Evolutionary conservation across 2,888 invertebrate genomes (phyloP).

Genomic region (Xylocampa areola): DNA sequence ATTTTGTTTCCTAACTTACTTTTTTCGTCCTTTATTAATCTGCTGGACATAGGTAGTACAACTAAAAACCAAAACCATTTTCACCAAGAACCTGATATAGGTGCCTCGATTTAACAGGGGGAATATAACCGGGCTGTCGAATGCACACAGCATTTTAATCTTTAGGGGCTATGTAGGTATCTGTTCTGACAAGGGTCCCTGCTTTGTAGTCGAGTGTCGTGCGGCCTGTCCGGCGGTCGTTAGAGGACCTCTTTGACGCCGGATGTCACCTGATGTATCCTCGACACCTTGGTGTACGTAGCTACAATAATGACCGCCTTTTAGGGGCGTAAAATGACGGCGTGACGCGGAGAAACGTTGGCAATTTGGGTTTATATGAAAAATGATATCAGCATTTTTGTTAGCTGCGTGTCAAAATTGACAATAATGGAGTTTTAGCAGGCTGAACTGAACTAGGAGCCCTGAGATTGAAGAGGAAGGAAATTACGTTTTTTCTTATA

Average conservation of each 20-base stretch:
- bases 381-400: constrained; percentile 5
- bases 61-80: constrained; percentile 6
- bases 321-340: constrained; percentile 10
- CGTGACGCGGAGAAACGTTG: constrained; percentile 13
- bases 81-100: constrained; percentile 5
- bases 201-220: constrained; percentile 59
- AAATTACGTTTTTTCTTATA: too few species aligned
- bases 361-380: constrained; percentile 9
- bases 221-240: constrained; percentile 47
- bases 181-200: constrained; percentile 60
- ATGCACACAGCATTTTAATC: constrained; percentile 62
- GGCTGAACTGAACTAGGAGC: too few species aligned
- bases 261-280: constrained; percentile 38
- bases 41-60: too few species aligned
- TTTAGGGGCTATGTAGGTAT: constrained; percentile 48
- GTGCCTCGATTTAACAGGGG: constrained; percentile 15
- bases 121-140: constrained; percentile 46
- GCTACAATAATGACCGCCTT: constrained; percentile 9
- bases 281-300: constrained; percentile 14
- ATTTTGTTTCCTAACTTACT: too few species aligned
- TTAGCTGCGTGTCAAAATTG: too few species aligned
- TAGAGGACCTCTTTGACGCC: constrained; percentile 38
- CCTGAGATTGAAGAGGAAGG: too few species aligned
- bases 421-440: too few species aligned
- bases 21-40: too few species aligned